phyloP scores from a whole-genome alignment of 1,140 invertebrate species.

The Hypothenemus hampei region DNA sequence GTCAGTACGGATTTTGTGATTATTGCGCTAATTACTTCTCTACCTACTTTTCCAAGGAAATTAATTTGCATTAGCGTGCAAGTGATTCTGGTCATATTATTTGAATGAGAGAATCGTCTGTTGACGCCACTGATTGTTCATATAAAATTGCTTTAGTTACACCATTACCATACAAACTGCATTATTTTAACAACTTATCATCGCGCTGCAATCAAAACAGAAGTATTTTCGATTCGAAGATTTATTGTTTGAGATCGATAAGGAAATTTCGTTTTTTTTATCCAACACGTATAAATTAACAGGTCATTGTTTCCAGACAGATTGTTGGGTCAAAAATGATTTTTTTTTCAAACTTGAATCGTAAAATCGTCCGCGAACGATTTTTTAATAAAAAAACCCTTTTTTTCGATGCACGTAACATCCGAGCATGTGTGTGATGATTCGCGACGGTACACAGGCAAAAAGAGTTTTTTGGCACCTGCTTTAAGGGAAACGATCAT shows the following conservation, averaged over 20 bases:
- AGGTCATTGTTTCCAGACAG: too few species aligned
- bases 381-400: too few species aligned
- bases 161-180: conserved; percentile 17
- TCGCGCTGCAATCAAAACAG: conserved; percentile 8
- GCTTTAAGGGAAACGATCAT: conserved; percentile 20
- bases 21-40: too few species aligned
- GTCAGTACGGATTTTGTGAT: too few species aligned
- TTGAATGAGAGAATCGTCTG: too few species aligned
- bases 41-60: too few species aligned
- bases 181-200: conserved; percentile 19
- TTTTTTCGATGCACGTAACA: not conserved
- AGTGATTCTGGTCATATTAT: too few species aligned
- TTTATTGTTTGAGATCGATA: conserved; percentile 12
- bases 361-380: too few species aligned
- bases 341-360: too few species aligned
- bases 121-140: too few species aligned
- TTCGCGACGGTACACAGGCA: conserved; percentile 17
- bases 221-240: conserved; percentile 8
- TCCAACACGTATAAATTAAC: not conserved
- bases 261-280: not conserved
- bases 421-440: conserved; percentile 3
- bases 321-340: too few species aligned
- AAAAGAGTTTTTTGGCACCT: conserved; percentile 24
- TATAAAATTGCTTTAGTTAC: not conserved
- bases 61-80: too few species aligned